Evolutionary conservation across 1,140 invertebrate species (phyloP).

Genomic region (Acromyrmex charruanus): DNA sequence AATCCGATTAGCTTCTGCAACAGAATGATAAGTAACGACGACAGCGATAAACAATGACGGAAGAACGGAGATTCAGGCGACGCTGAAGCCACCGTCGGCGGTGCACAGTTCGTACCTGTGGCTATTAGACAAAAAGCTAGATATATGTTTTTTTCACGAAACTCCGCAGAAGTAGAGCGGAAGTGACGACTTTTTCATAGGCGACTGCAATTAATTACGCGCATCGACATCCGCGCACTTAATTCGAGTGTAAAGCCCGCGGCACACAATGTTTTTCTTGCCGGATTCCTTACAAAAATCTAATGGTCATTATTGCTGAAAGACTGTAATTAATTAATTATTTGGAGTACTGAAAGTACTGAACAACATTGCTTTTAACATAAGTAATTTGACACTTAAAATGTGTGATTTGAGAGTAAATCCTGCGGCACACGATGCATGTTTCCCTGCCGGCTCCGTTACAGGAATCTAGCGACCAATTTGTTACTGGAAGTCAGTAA

Average conservation of each 20-base stretch:
- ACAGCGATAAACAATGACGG: conserved; percentile 46
- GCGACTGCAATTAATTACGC: neutral
- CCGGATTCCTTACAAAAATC: too few species aligned
- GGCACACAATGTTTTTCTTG: too few species aligned
- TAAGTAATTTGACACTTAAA: too few species aligned
- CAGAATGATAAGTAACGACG: conserved; percentile 50
- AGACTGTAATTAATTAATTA: too few species aligned
- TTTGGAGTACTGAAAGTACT: too few species aligned
- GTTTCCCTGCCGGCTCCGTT: too few species aligned
- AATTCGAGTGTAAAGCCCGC: neutral
- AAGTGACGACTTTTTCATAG: neutral
- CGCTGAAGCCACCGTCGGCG: neutral
- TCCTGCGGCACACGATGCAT: too few species aligned
- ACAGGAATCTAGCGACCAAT: too few species aligned
- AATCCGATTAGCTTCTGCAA: conserved; percentile 61
- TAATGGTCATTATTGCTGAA: too few species aligned
- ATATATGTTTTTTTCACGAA: neutral
- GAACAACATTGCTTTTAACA: too few species aligned
- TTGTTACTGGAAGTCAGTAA: too few species aligned
- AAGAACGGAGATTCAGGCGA: neutral
- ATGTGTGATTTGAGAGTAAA: too few species aligned
- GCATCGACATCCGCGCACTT: neutral
- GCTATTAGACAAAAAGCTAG: neutral
- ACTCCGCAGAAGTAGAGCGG: neutral
- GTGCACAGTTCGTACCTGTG: neutral